Base-by-base conservation (phyloP, 2,797 vertebrate species). In the Xiphophorus birchmanni region DNA sequence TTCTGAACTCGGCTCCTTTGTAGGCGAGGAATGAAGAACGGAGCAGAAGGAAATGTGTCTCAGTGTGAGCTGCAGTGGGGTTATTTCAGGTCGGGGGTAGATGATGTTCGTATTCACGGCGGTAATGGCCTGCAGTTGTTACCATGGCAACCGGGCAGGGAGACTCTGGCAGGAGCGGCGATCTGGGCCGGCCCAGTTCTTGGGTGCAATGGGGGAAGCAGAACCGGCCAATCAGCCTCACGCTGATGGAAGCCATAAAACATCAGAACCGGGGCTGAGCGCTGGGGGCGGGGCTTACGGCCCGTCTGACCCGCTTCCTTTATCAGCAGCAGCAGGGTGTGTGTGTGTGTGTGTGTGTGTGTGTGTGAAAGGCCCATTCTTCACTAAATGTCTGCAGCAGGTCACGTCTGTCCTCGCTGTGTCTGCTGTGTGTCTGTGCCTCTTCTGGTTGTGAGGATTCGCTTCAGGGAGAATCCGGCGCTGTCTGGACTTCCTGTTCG, bases 91-190 rank as follows among this genome's bases (percentile, higher is more conserved):
- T 91, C 77, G 45, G 83, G 77, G 78, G 76, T 77, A 83, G 86
- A 81, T 84, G 85, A 84, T 90, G 87, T 82, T 90, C 84, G 89
- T 87, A 90, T 91, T 91, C 89, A 91, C 52, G 77, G 63, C 1
- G 18, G 73, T 84, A 86, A 88, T 85, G 86, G 82, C 86, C 90
- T 91, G 87, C 88, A 88, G 75, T 85, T 60, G 87, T 90, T 76
- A 81, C 91, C 89, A 87, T 84, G 87, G 84, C 40, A 87, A 91
- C 90, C 23, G 5, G 69, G 79, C 83, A 84, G 88, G 78, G 84
- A 90, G 84, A 73, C 79, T 77, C 83, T 63, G 32, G 80, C 82
- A 84, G 79, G 84, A 81, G 79, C 73, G 23, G 23, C 74, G 74
- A 81, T 76, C 18, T 58, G 80, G 56, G 82, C 67, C 0, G 18